A percentile compares a stretch with the other conserved stretches of the same genome.
phyloP scores from a whole-genome alignment of 2,888 invertebrate genomes.

The Micoletzkya japonica region DNA sequence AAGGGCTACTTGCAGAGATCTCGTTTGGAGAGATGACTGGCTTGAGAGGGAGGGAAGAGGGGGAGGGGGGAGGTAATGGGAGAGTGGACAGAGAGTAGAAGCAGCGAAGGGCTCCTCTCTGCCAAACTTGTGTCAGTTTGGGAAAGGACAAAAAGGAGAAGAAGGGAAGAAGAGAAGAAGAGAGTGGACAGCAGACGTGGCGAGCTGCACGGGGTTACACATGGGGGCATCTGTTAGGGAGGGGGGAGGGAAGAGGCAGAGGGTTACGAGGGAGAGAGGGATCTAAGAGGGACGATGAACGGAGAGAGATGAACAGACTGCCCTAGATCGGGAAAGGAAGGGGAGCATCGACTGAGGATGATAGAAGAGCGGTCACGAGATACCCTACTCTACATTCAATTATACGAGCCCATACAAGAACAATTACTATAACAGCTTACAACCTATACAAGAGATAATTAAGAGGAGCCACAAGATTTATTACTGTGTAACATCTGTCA shows the following conservation, averaged over 20 bases:
- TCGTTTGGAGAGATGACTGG: neutral
- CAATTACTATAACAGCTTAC: too few relatives aligned
- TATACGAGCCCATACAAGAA: too few relatives aligned
- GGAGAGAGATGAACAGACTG: too few relatives aligned
- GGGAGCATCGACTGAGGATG: too few relatives aligned
- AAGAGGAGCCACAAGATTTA: too few relatives aligned
- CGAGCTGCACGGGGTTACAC: neutral
- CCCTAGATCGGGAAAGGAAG: too few relatives aligned
- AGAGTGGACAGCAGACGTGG: neutral
- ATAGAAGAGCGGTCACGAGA: too few relatives aligned
- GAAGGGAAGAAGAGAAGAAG: slow-evolving; percentile 4
- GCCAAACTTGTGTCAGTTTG: slow-evolving; percentile 3
- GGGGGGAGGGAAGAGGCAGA: neutral
- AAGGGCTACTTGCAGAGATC: too few relatives aligned
- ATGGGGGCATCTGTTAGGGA: slow-evolving; percentile 2
- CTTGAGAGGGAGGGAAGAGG: slow-evolving; percentile 5
- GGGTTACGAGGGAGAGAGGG: neutral
- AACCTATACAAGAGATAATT: too few relatives aligned
- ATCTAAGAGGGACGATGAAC: slow-evolving; percentile 15
- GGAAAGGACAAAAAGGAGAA: neutral
- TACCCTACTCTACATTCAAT: too few relatives aligned
- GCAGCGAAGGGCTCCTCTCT: slow-evolving; percentile 16
- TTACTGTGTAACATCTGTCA: too few relatives aligned
- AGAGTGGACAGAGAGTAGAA: slow-evolving; percentile 25
- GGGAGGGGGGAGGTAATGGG: slow-evolving; percentile 10